Evolutionary conservation across 2,888 invertebrate genomes (phyloP).

Genomic region (Psylliodes chrysocephalus): DNA sequence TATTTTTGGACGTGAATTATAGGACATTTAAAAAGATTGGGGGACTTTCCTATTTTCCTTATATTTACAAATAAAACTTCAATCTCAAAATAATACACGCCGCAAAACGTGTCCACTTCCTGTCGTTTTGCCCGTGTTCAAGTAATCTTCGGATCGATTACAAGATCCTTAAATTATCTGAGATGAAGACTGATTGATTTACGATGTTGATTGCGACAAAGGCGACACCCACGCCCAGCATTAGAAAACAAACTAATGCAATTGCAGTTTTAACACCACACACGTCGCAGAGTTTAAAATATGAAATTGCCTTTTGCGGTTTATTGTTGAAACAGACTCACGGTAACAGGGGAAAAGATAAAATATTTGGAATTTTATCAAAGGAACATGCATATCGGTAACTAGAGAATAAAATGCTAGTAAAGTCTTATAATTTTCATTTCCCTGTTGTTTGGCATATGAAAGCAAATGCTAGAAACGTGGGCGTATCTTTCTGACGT

Average conservation of each 20-base stretch:
- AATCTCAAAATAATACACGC: no score
- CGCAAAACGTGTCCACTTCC: not conserved
- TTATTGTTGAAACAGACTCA: constrained; percentile 1
- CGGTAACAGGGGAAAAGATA: not conserved
- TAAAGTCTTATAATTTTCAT: no score
- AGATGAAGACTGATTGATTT: constrained; percentile 17
- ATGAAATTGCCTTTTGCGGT: constrained; percentile 5
- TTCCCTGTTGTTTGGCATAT: no score
- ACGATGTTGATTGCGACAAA: constrained; percentile 5
- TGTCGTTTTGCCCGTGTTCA: not conserved
- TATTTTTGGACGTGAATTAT: no score
- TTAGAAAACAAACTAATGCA: constrained; percentile 16
- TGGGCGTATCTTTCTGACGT: no score
- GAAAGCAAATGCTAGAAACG: no score
- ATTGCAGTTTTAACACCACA: constrained; percentile 9
- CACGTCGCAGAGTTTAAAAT: constrained; percentile 12
- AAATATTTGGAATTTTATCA: no score
- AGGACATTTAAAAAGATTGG: no score
- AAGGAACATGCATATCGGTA: no score
- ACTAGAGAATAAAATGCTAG: no score
- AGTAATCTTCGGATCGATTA: constrained; percentile 14
- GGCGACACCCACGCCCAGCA: constrained; percentile 6
- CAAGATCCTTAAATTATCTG: constrained; percentile 2
- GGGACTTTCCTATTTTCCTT: no score
- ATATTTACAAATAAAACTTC: no score